These are phyloP conservation scores for Clepsis dumicolana DNA, from an alignment of 2,888 invertebrate genomes.

Conservation along the genomic window DNA sequence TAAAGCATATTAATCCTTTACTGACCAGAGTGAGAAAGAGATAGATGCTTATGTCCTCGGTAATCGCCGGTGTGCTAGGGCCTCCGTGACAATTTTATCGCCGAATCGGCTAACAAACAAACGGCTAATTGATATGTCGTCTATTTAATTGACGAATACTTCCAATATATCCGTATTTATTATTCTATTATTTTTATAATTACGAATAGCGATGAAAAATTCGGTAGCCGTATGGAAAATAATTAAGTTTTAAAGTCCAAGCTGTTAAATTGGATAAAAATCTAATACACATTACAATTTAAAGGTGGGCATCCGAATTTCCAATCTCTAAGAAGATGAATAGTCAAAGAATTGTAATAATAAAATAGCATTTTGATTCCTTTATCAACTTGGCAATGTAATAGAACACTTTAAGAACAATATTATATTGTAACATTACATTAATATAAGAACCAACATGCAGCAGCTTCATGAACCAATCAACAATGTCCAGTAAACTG, in stretches of 20 bases:
- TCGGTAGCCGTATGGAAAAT: background rate
- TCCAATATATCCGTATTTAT: conserved; percentile 33
- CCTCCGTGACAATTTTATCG: conserved; percentile 48
- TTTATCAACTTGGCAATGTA: conserved; percentile 30
- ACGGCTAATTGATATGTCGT: conserved; percentile 39
- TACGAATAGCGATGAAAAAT: conserved; percentile 37
- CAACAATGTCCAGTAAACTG: conserved; percentile 28
- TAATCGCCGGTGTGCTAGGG: background rate
- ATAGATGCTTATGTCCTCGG: background rate
- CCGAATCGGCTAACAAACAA: conserved; percentile 42
- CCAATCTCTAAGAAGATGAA: conserved; percentile 40
- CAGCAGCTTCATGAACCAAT: conserved; percentile 10
- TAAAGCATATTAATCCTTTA: background rate
- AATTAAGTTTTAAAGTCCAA: background rate
- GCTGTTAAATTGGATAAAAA: background rate
- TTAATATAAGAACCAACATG: conserved; percentile 35
- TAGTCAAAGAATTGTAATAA: conserved; percentile 44
- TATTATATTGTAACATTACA: background rate
- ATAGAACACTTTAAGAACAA: conserved; percentile 1
- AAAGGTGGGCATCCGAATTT: background rate
- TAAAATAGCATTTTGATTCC: conserved; percentile 40
- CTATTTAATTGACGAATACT: conserved; percentile 43
- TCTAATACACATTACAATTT: background rate
- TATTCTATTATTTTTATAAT: conserved; percentile 41
- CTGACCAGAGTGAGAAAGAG: background rate